phyloP scores from a whole-genome alignment of 2,797 vertebrate species.

The Etheostoma perlongum region DNA sequence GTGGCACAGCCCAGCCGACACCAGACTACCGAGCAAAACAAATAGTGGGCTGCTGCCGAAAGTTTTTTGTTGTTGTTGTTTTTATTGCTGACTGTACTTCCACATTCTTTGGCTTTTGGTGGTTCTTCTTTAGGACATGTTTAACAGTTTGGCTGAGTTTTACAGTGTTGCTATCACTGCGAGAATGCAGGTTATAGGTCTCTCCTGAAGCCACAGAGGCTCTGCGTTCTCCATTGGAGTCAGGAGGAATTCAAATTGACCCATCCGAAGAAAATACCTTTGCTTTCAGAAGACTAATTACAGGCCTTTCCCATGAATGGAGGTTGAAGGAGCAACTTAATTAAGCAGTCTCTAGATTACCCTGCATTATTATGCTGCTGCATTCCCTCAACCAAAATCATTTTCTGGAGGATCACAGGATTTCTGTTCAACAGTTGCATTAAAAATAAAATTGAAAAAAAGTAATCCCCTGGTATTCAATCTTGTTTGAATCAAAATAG shows the following conservation, averaged over 20 bases:
- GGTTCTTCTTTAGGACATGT: conserved; percentile 60
- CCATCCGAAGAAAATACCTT: conserved; percentile 74
- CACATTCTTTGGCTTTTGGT: conserved; percentile 74
- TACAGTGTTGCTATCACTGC: conserved; percentile 65
- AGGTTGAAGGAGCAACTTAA: conserved; percentile 75
- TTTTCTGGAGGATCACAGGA: conserved; percentile 61
- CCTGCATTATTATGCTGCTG: conserved; percentile 51
- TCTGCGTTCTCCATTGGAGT: conserved; percentile 51
- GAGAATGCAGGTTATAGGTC: conserved; percentile 72
- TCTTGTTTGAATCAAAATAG: conserved; percentile 73
- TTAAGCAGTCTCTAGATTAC: conserved; percentile 70
- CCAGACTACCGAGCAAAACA: conserved; percentile 56
- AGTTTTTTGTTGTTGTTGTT: conserved; percentile 56
- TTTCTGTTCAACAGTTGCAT: conserved; percentile 40
- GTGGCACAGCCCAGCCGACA: conserved; percentile 61
- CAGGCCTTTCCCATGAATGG: conserved; percentile 73
- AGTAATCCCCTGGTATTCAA: conserved; percentile 60
- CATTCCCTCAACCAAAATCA: conserved; percentile 49
- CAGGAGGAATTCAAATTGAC: conserved; percentile 73
- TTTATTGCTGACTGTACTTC: conserved; percentile 60
- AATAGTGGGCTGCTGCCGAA: conserved; percentile 33
- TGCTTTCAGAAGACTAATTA: conserved; percentile 78
- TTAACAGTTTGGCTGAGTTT: conserved; percentile 73
- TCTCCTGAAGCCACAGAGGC: conserved; percentile 65
- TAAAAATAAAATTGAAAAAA: conserved; percentile 50